A percentile compares a stretch with the other conserved stretches of the same genome.
Conservation (phyloP, 1,140 invertebrate genomes). For the Harpegnathos saltator region DNA sequence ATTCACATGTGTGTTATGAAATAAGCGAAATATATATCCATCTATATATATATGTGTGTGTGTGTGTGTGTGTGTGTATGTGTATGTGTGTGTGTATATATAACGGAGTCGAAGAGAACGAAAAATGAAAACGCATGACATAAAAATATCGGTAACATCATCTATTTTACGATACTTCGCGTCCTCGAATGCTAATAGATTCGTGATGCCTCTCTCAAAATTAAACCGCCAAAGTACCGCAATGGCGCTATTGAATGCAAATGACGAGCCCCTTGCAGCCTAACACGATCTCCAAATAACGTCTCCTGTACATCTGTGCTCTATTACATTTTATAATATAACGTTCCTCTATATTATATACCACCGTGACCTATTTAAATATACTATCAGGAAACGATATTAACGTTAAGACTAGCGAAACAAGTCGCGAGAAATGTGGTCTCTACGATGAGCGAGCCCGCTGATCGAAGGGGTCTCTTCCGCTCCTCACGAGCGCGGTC, state of each 20-base stretch:
- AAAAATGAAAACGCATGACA: not conserved
- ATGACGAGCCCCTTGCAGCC: not conserved
- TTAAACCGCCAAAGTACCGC: not conserved
- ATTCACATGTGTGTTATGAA: not conserved
- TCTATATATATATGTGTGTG: too few relatives aligned
- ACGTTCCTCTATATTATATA: not conserved
- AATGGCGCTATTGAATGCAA: not conserved
- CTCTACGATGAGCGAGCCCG: too few relatives aligned
- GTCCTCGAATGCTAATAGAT: not conserved
- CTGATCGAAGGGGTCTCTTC: too few relatives aligned
- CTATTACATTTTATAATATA: not conserved
- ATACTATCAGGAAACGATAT: not conserved
- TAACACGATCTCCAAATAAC: not conserved
- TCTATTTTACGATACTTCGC: not conserved
- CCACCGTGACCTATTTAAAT: not conserved
- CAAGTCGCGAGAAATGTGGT: too few relatives aligned
- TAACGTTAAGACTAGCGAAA: too few relatives aligned
- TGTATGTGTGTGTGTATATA: too few relatives aligned
- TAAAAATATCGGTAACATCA: not conserved
- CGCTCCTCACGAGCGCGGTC: too few relatives aligned
- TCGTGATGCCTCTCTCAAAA: not conserved
- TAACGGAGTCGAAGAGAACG: not conserved
- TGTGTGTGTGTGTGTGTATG: too few relatives aligned
- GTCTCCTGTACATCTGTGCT: not conserved
- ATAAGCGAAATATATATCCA: not conserved